These are phyloP conservation scores for Platygyra sinensis DNA, from an alignment of 64 coral and sea anemone species.

Conservation along the genomic window DNA sequence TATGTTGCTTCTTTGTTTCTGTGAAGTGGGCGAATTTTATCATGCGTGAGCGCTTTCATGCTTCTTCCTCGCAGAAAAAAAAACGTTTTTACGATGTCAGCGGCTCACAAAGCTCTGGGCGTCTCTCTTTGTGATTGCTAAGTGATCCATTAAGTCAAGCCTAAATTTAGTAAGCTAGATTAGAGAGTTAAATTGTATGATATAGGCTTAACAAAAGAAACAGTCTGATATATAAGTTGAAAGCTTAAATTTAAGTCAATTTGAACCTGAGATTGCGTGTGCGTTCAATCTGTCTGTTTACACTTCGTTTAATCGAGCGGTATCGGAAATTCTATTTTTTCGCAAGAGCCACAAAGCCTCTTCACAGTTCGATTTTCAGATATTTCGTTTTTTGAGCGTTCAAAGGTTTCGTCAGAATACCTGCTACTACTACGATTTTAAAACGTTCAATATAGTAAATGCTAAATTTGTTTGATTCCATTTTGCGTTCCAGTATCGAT, in stretches of 20 bases:
- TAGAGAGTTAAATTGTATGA: neutral
- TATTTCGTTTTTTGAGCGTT: neutral
- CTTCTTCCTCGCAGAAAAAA: neutral
- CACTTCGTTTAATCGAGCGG: conserved; percentile 1
- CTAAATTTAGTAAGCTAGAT: neutral
- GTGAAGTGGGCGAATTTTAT: neutral
- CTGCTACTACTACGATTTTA: neutral
- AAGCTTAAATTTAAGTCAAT: conserved; percentile 8
- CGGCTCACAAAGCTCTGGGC: neutral
- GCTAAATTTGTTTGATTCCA: neutral
- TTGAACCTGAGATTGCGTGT: neutral
- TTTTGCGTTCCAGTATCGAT: neutral
- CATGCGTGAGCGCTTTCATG: neutral
- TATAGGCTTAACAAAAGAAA: neutral
- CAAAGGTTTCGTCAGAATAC: neutral
- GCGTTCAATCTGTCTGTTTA: conserved; percentile 5
- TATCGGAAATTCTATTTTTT: neutral
- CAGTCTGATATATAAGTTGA: neutral
- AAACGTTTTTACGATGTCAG: neutral
- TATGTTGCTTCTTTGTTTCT: conserved; percentile 13
- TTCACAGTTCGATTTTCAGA: neutral
- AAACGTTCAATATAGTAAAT: neutral
- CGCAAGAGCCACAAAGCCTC: neutral
- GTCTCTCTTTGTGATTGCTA: neutral
- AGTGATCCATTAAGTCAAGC: neutral